These are phyloP conservation scores for Cephus pulcher DNA, from an alignment of 2,888 invertebrate genomes.

Conservation along the genomic window DNA sequence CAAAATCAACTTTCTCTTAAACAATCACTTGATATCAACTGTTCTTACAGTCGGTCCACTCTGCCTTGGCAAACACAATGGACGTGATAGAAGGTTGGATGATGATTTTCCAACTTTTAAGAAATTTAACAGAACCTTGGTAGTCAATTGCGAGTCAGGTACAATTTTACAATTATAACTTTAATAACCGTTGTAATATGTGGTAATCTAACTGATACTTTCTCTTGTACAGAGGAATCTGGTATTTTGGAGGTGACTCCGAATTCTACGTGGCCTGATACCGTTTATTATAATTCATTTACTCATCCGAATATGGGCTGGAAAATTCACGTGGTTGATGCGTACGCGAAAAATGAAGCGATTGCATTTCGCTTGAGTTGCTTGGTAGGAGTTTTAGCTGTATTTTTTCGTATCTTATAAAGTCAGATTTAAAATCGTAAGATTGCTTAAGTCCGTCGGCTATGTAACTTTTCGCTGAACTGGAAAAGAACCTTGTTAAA, in stretches of 20 bases:
- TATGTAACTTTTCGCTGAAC: background rate
- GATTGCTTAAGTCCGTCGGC: slow-evolving; percentile 32
- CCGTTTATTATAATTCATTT: slow-evolving; percentile 93
- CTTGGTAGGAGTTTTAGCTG: slow-evolving; percentile 30
- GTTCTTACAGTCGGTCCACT: slow-evolving; percentile 78
- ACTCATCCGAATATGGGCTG: slow-evolving; percentile 96
- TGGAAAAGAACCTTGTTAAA: background rate
- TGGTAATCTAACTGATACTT: slow-evolving; percentile 1
- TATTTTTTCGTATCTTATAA: slow-evolving; percentile 38
- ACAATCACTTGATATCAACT: background rate
- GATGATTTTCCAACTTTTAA: slow-evolving; percentile 83
- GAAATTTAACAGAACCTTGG: slow-evolving; percentile 84
- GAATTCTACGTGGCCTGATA: slow-evolving; percentile 90
- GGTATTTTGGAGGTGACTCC: slow-evolving; percentile 84
- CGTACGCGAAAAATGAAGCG: slow-evolving; percentile 67
- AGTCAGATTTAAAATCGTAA: slow-evolving; percentile 22
- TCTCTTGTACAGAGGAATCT: slow-evolving; percentile 70
- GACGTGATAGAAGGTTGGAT: slow-evolving; percentile 81
- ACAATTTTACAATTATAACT: slow-evolving; percentile 16
- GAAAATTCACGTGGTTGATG: slow-evolving; percentile 91
- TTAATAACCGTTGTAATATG: background rate
- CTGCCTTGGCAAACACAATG: slow-evolving; percentile 78
- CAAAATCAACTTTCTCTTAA: background rate
- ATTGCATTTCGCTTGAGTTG: slow-evolving; percentile 31
- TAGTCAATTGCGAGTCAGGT: slow-evolving; percentile 76